Evolutionary conservation across 2,113 vertebrate species (phyloP).

Genomic region (Ivindomyrus marchei): DNA sequence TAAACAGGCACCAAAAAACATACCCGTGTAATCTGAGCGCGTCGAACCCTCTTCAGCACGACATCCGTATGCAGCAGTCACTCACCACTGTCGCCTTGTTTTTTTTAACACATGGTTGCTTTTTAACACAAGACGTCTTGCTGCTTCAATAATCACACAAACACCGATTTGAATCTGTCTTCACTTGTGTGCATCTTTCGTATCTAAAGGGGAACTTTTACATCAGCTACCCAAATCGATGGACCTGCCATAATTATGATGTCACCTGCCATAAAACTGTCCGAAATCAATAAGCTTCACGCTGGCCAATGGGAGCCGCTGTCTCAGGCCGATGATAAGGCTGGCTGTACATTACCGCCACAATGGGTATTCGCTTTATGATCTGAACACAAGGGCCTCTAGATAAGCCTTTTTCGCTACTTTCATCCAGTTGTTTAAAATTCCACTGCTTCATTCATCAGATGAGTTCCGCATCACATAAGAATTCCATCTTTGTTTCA

Average conservation of each 20-base stretch:
- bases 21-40: not conserved
- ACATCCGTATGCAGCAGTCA: not conserved
- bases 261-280: conserved; percentile 35
- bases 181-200: conserved; percentile 27
- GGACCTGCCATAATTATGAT: conserved; percentile 24
- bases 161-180: conserved; percentile 6
- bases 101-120: conserved; percentile 14
- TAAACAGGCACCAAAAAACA: not conserved
- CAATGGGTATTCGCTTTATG: conserved; percentile 24
- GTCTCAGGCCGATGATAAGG: conserved; percentile 29
- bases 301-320: conserved; percentile 15
- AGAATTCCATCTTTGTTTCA: conserved; percentile 18
- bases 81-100: not conserved
- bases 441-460: conserved; percentile 21
- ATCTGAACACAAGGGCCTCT: not conserved
- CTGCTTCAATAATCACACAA: conserved; percentile 18
- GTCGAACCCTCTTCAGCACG: not conserved
- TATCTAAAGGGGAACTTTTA: conserved; percentile 23
- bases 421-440: conserved; percentile 24
- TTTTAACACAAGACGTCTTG: conserved; percentile 19
- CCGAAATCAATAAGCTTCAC: conserved; percentile 30
- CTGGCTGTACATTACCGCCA: conserved; percentile 18
- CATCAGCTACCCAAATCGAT: conserved; percentile 24
- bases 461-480: not conserved
- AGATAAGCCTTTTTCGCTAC: conserved; percentile 27